Base-by-base conservation (phyloP, 2,888 invertebrate species). In the Hoplodrina blanda region DNA sequence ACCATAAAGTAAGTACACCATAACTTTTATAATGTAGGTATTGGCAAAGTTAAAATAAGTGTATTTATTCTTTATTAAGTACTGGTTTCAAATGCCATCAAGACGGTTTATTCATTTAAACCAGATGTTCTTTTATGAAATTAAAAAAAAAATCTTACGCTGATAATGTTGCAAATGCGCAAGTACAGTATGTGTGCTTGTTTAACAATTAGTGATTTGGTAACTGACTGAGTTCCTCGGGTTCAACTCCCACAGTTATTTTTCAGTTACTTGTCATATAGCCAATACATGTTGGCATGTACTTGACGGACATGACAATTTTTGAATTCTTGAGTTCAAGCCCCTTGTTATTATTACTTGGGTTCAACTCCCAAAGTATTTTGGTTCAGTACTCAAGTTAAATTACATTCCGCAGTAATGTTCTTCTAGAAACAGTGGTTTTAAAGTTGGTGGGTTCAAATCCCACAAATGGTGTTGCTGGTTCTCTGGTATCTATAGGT, bases 221-320 rank as follows among this genome's bases (percentile, higher is more conserved):
- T 41, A 10, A 41, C 41, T 41, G 46, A 46, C 15, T 15, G 17
- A n/a, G n/a, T n/a, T n/a, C n/a, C n/a, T n/a, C 56, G 55, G 83
- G 85, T 87, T 87, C 71, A 50, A 84, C 63, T 79, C 83, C 83
- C 71, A 71, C 11, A 44, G 15, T 54, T 37, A 44, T n/a, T 30
- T 17, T 57, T 46, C 2, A 2, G 2, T 37, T 19, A 11, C 17
- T 20, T 5, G 0, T 4, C 0, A 7, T 44, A 7, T 17, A 5
- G 10, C 17, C 11, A 25, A 7, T 41, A 41, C 5, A 46, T 4
- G 0, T 17, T 46, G 46, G 17, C 6, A n/a, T n/a, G 17, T 46
- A 4, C 46, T 46, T 17, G 46, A 17, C 17, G 15, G 17, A 46
- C 46, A 46, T 11, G 41, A 15, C 4, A 10, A 44, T 15, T 54